A percentile compares a stretch with the other conserved stretches of the same genome.
Evolutionary conservation across 2,113 vertebrate species (phyloP).

Genomic region (Calypte anna): DNA sequence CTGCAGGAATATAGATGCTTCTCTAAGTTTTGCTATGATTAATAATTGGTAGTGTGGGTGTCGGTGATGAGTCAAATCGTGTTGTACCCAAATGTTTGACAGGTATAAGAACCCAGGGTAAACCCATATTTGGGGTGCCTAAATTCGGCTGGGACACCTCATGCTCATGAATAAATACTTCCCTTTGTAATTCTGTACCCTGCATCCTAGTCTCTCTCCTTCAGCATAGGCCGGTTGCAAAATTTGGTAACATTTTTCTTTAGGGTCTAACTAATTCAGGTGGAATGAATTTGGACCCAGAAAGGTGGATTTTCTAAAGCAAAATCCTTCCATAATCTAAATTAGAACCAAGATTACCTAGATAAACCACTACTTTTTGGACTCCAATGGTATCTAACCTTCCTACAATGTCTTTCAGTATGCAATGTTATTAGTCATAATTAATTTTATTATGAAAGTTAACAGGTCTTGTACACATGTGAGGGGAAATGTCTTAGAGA

Average conservation of each 20-base stretch:
- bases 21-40: neutral
- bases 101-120: neutral
- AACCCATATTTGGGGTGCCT: neutral
- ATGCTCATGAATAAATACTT: neutral
- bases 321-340: neutral
- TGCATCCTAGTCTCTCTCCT: rapidly evolving
- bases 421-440: neutral
- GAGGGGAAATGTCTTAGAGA: conserved; percentile 5
- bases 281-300: neutral
- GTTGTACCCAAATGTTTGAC: neutral
- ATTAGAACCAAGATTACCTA: neutral
- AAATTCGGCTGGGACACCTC: neutral
- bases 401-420: neutral
- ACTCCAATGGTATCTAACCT: neutral
- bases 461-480: neutral
- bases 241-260: neutral
- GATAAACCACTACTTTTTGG: neutral
- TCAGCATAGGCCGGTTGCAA: rapidly evolving
- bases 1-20: neutral
- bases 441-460: conserved; percentile 16
- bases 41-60: rapidly evolving
- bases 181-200: neutral
- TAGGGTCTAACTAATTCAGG: neutral
- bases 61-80: neutral
- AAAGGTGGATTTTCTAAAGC: neutral